Percentiles rank a stretch among this genome's conserved stretches.
Evolutionary conservation across 2,888 invertebrate genomes (phyloP).

Genomic region (Rotaria magnacalcarata): DNA sequence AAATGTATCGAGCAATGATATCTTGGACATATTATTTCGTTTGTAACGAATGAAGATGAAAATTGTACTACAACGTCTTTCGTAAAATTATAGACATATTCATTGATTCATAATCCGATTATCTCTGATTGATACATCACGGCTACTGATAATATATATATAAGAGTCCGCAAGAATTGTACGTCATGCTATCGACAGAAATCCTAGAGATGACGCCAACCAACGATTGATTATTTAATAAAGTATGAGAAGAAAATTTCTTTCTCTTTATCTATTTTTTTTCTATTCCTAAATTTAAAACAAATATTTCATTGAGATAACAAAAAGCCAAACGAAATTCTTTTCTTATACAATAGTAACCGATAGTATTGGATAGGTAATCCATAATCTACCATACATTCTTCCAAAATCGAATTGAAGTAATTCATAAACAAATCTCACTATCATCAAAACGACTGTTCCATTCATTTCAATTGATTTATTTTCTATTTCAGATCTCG

Average conservation of each 20-base stretch:
- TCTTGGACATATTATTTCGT: no score
- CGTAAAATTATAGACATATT: no score
- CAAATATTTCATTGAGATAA: neutral
- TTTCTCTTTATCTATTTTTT: neutral
- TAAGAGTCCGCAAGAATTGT: no score
- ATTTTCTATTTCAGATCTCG: neutral
- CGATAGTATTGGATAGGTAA: neutral
- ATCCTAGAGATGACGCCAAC: neutral
- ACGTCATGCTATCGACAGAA: no score
- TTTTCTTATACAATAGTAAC: neutral
- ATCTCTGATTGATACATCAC: no score
- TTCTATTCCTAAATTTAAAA: neutral
- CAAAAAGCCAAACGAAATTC: neutral
- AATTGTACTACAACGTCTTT: no score
- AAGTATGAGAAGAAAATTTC: neutral
- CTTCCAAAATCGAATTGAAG: neutral
- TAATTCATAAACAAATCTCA: neutral
- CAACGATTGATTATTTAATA: neutral
- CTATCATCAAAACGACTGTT: neutral
- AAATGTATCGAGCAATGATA: neutral
- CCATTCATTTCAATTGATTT: neutral
- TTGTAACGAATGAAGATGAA: no score
- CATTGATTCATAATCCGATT: no score
- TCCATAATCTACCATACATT: neutral
- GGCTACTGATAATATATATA: no score